Conservation (phyloP, 2,113 vertebrate species). For the Hiodon tergisus region DNA sequence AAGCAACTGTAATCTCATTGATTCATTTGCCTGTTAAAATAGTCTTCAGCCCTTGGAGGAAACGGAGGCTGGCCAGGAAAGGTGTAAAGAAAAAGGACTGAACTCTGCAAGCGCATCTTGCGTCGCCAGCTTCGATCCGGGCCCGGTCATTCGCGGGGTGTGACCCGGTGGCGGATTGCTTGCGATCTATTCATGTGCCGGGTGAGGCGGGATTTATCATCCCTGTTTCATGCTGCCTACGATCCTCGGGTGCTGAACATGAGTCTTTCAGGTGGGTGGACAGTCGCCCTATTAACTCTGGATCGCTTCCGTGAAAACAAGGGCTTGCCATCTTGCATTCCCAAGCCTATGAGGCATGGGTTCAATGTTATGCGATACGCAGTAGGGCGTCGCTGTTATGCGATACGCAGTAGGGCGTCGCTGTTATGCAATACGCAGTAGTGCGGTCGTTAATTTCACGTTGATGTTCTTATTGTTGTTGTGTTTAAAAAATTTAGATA, state of each 20-base stretch:
- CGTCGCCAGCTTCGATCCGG: conserved; percentile 18
- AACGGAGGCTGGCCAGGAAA: conserved; percentile 33
- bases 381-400: conserved; percentile 10
- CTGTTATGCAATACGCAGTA: too few species aligned
- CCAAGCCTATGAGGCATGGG: conserved; percentile 16
- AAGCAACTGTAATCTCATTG: conserved; percentile 42
- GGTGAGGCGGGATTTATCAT: conserved; percentile 11
- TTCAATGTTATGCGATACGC: conserved; percentile 14
- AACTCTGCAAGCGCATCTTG: conserved; percentile 22
- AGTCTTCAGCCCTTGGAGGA: conserved; percentile 35
- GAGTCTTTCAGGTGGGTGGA: background rate
- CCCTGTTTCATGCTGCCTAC: background rate
- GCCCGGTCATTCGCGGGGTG: background rate
- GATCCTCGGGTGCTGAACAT: background rate
- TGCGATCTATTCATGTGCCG: conserved; percentile 9
- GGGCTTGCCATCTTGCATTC: conserved; percentile 7
- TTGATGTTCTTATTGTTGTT: conserved; percentile 1
- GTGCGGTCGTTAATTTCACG: background rate
- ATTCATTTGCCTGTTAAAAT: conserved; percentile 52
- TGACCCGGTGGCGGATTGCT: background rate
- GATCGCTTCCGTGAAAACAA: conserved; percentile 25
- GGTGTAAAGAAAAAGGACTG: conserved; percentile 12
- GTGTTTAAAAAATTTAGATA: too few species aligned
- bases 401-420: conserved; percentile 8
- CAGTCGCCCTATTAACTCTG: too few species aligned